Conservation (phyloP, 2,888 invertebrate species). For the Sphaerophoria taeniata region DNA sequence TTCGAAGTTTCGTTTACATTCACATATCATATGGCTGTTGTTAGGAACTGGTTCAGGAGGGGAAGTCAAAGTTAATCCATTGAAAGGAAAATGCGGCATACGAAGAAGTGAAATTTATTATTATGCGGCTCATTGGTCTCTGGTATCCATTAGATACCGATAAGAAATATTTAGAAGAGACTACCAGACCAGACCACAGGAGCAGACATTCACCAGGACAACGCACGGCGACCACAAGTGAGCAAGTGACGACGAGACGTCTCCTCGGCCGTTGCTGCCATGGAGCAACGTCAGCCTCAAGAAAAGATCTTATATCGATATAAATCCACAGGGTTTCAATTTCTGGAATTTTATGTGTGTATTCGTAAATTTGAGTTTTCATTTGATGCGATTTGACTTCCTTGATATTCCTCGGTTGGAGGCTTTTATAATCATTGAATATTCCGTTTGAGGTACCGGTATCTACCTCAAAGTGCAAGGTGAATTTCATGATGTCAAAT, state of each 20-base stretch:
- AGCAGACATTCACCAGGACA: no score
- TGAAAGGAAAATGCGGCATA: constrained; percentile 53
- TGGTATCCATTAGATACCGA: constrained; percentile 25
- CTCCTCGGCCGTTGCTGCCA: neutral
- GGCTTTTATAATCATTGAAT: neutral
- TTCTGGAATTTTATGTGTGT: constrained; percentile 8
- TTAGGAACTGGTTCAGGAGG: neutral
- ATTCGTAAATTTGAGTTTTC: constrained; percentile 11
- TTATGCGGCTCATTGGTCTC: constrained; percentile 32
- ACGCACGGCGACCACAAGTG: no score
- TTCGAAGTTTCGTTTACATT: constrained; percentile 35
- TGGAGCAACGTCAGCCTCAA: neutral
- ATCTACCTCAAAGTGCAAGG: constrained; percentile 15
- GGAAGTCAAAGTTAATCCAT: constrained; percentile 12
- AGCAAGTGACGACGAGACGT: neutral
- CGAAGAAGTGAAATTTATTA: constrained; percentile 49
- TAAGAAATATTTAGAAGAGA: neutral
- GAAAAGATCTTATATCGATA: neutral
- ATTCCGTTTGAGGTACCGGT: neutral
- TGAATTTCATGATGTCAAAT: neutral
- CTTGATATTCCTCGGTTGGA: neutral
- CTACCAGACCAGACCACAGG: no score
- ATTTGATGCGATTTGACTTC: constrained; percentile 36
- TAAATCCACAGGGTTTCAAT: constrained; percentile 1
- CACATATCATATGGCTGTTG: constrained; percentile 37